A percentile compares a stretch with the other conserved stretches of the same genome.
Conservation (phyloP, 2,888 invertebrate genomes). For the Tuberolachnus salignus region DNA sequence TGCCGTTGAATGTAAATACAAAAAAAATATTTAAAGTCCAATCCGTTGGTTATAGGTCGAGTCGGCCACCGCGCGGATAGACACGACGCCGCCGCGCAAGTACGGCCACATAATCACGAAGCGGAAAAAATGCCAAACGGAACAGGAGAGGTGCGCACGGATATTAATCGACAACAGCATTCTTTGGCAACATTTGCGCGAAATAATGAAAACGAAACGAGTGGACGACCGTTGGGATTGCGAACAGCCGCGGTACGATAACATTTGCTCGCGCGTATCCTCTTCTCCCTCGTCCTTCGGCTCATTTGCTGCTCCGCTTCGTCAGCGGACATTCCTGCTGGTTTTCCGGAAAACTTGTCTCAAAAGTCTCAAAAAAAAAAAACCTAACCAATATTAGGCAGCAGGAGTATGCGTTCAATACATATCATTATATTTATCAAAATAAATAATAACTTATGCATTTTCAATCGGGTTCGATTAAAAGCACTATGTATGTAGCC, state of each 20-base stretch:
- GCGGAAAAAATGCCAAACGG: conserved; percentile 73
- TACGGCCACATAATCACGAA: conserved; percentile 73
- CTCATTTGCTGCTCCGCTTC: no score
- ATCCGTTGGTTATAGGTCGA: conserved; percentile 69
- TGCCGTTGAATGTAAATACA: no score
- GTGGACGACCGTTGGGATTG: conserved; percentile 73
- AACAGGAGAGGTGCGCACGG: conserved; percentile 70
- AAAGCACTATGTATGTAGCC: no score
- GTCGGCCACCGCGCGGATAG: conserved; percentile 72
- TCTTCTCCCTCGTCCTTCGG: background rate
- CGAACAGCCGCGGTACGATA: conserved; percentile 69
- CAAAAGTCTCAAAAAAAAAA: background rate
- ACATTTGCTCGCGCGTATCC: background rate
- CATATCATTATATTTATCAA: background rate
- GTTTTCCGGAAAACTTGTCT: background rate
- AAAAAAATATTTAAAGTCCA: no score
- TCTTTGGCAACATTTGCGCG: conserved; percentile 71
- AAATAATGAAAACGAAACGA: conserved; percentile 72
- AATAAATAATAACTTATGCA: no score
- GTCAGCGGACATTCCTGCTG: no score
- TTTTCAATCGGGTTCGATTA: no score
- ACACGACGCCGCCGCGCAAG: conserved; percentile 69
- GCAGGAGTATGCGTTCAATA: background rate
- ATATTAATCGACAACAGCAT: conserved; percentile 74
- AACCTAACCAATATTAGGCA: background rate